phyloP scores from a whole-genome alignment of 2,888 invertebrate species.

The Ptychoptera albimana region DNA sequence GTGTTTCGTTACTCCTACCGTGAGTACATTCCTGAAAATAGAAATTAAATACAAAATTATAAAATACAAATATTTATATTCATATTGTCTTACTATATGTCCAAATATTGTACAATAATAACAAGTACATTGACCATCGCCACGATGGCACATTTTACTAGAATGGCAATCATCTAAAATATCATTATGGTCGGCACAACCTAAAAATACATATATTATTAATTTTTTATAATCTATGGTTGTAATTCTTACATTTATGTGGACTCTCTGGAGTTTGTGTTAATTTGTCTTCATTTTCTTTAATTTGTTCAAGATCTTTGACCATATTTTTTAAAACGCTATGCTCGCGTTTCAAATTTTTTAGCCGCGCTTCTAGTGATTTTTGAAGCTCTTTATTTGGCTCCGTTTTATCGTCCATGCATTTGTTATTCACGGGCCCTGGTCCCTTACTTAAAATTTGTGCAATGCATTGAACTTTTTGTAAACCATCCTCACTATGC shows the following conservation, averaged over 20 bases:
- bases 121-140: conserved; percentile 10
- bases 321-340: conserved; percentile 11
- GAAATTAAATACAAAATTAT: background rate
- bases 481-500: background rate
- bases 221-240: background rate
- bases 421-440: background rate
- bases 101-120: conserved; percentile 12
- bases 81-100: conserved; percentile 2
- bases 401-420: too few species aligned
- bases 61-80: background rate
- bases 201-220: conserved; percentile 21
- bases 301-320: conserved; percentile 10
- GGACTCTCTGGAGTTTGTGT: background rate
- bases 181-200: conserved; percentile 16
- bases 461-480: too few species aligned
- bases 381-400: too few species aligned
- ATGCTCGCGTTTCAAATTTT: background rate
- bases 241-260: conserved; percentile 5
- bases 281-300: conserved; percentile 7
- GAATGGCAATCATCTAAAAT: conserved; percentile 25
- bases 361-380: too few species aligned
- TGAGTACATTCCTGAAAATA: conserved; percentile 24
- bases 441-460: background rate
- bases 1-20: conserved; percentile 28
- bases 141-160: conserved; percentile 21